Base-by-base conservation (phyloP, 2,797 vertebrate species). In the Neostethus bicornis region DNA sequence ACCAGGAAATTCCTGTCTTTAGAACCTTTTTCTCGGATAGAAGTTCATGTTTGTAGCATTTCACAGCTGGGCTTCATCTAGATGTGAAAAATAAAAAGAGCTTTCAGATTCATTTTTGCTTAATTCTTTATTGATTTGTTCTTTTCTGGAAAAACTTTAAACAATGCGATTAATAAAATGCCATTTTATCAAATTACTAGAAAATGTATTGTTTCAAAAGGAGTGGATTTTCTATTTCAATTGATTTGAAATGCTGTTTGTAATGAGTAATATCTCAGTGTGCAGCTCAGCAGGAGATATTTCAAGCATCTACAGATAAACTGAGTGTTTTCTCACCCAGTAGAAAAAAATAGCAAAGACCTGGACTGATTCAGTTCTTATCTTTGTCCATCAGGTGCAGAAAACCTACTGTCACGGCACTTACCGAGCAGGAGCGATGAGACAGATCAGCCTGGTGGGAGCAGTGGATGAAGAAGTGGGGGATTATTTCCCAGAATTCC, bases 381-480 rank as follows among this genome's bases (percentile, higher is more conserved):
- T 6, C 7, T 43, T 32, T 20, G 14, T 7, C 71, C 28, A 64
- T 70, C 75, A 99, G 97, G 96, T 99, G 89, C 96, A 95, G 92
- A 94, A 92, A 85, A 97, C 96, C 1, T 99, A 97, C 91, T 96
- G 95, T 79, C 94, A 98, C 43, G 97, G 97, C 77, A 99, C 97
- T 1, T 99, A 98, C 84, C 92, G 97, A 87, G 96, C 97, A 31
- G 97, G 97, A 23, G 93, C 97, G 23, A 98, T 99, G 97, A 91
- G 97, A 77, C 97, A 99, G 80, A 97, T 99, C 89, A 99, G 97
- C 88, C 89, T 99, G 88, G 97, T 99, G 82, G 97, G 97, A 79
- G 97, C 96, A 2, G 96, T 99, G 81, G 96, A 99, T 73, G 97
- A 99, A 84, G 97, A 99, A 90, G 97, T 98, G 50, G 97, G 97